Percentiles rank a stretch among this genome's conserved stretches.
These are phyloP conservation scores for Propithecus coquereli DNA, from an alignment of 2,113 vertebrate genomes.

Conservation along the genomic window DNA sequence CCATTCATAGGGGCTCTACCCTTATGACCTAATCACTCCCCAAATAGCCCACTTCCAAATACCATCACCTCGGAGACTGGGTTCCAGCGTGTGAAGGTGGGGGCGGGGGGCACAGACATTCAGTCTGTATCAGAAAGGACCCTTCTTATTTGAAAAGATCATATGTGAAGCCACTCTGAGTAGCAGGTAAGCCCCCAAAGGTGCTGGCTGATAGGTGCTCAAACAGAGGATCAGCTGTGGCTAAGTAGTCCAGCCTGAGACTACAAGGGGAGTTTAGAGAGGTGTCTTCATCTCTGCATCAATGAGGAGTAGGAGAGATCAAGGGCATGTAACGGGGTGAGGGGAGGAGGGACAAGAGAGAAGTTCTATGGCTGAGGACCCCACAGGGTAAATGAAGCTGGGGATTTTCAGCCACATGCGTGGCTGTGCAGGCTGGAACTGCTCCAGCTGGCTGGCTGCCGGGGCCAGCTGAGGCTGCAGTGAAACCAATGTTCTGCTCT, in stretches of 20 bases:
- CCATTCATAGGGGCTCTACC: background rate
- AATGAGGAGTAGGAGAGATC: background rate
- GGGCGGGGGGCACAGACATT: background rate
- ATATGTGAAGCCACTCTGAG: background rate
- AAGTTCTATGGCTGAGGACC: background rate
- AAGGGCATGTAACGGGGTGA: background rate
- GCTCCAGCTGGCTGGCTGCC: background rate
- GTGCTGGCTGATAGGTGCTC: background rate
- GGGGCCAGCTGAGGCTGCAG: background rate
- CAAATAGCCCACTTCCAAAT: background rate
- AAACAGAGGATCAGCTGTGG: background rate
- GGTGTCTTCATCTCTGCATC: background rate
- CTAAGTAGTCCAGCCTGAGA: background rate
- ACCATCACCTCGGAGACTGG: background rate
- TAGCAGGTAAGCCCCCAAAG: background rate
- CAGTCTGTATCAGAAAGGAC: background rate
- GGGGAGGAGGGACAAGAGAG: background rate
- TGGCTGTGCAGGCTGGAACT: background rate
- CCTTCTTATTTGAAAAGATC: background rate
- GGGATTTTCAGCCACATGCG: background rate
- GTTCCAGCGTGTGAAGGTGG: background rate
- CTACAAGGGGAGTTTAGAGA: background rate
- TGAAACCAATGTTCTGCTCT: background rate
- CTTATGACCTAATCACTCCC: background rate
- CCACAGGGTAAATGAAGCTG: rapidly evolving